Evolutionary conservation across 2,797 vertebrate genomes (phyloP).

Genomic region (Cryptoprocta ferox): DNA sequence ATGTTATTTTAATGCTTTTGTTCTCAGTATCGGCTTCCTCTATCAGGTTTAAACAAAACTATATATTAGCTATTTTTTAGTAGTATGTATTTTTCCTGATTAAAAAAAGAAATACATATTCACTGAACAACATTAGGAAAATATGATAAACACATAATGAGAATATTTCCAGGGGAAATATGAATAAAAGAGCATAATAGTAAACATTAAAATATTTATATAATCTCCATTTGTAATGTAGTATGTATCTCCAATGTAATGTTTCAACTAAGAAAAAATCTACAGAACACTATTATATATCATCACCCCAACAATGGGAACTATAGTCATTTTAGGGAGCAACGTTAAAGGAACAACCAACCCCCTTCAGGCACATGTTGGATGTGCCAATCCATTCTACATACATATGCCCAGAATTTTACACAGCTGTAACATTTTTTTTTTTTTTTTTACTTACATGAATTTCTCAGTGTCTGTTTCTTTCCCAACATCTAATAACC

Average conservation of each 20-base stretch:
- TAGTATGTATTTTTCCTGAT: background rate
- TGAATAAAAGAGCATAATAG: background rate
- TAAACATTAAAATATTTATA: background rate
- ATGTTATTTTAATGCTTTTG: background rate
- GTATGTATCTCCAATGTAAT: background rate
- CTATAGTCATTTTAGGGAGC: background rate
- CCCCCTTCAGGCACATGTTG: background rate
- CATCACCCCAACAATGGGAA: background rate
- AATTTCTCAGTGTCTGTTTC: background rate
- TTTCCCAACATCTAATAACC: background rate
- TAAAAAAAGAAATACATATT: background rate
- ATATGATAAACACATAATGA: background rate
- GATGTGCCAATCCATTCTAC: background rate
- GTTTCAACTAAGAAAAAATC: background rate
- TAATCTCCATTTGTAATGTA: background rate
- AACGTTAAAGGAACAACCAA: background rate
- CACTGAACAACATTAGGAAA: background rate
- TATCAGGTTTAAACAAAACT: background rate
- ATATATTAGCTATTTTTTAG: background rate
- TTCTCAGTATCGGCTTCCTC: constrained; percentile 2
- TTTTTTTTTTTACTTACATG: constrained; percentile 51
- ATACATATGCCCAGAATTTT: background rate
- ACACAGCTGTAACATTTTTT: background rate
- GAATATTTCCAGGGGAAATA: background rate
- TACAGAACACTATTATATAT: background rate